phyloP scores from a whole-genome alignment of 2,888 invertebrate genomes.

The Sinohyriopsis cumingii region DNA sequence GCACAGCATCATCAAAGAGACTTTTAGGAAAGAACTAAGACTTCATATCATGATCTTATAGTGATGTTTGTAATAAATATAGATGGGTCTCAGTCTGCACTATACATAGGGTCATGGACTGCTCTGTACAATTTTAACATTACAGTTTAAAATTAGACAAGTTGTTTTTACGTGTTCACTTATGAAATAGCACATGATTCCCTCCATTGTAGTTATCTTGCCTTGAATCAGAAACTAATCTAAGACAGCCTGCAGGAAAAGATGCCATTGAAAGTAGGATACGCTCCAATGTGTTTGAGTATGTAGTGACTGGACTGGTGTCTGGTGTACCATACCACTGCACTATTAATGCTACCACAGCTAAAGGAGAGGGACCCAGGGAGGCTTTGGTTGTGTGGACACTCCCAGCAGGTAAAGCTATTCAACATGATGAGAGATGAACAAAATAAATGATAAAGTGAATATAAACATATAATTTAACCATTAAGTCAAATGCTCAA shows the following conservation, averaged over 20 bases:
- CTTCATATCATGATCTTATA: no score
- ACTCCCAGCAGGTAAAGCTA: constrained; percentile 73
- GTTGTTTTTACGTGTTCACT: no score
- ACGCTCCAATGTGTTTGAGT: not conserved
- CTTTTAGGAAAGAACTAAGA: no score
- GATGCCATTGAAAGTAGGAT: not conserved
- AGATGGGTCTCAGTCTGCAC: no score
- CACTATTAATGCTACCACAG: constrained; percentile 78
- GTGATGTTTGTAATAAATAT: no score
- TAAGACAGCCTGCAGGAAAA: no score
- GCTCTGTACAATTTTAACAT: no score
- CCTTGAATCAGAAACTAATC: constrained; percentile 12
- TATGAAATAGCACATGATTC: not conserved
- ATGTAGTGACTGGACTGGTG: constrained; percentile 30
- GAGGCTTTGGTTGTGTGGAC: constrained; percentile 80
- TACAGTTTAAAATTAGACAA: no score
- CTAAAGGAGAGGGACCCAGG: constrained; percentile 75
- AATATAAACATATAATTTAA: not conserved
- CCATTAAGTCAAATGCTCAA: not conserved
- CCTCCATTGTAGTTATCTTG: constrained; percentile 45
- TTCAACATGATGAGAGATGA: not conserved
- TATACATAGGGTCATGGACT: no score
- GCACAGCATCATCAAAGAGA: no score
- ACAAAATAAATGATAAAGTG: no score
- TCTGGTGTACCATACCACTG: constrained; percentile 86